Percentiles rank a stretch among this genome's conserved stretches.
phyloP scores from a whole-genome alignment of 2,888 invertebrate species.

The Noctua fimbriata region DNA sequence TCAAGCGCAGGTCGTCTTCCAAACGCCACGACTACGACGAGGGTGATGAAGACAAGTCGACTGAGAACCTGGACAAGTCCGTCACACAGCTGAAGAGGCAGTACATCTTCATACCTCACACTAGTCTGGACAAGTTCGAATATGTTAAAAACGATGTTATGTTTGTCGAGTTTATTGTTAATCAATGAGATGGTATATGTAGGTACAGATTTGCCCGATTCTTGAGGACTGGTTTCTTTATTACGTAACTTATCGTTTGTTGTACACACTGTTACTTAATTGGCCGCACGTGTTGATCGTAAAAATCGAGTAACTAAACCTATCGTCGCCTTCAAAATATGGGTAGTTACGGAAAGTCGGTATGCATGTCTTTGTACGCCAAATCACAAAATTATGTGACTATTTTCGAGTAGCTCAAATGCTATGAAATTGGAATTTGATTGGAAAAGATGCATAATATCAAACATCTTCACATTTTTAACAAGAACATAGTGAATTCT shows the following conservation, averaged over 20 bases:
- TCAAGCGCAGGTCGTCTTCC: constrained; percentile 84
- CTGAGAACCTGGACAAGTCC: constrained; percentile 80
- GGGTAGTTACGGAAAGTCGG: background rate
- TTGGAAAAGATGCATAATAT: no score
- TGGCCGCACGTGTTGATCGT: background rate
- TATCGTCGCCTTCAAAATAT: background rate
- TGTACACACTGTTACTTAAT: background rate
- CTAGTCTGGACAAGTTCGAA: constrained; percentile 90
- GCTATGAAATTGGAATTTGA: no score
- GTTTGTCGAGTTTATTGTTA: constrained; percentile 90
- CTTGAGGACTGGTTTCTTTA: background rate
- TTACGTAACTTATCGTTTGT: background rate
- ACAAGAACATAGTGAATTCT: background rate
- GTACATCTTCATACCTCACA: constrained; percentile 92
- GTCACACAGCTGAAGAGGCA: constrained; percentile 86
- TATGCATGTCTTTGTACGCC: no score
- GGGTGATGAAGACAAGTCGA: constrained; percentile 76
- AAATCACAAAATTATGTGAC: background rate
- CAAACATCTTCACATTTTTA: background rate
- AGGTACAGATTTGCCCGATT: background rate
- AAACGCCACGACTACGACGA: constrained; percentile 83
- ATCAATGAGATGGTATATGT: constrained; percentile 67
- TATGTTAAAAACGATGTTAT: constrained; percentile 91
- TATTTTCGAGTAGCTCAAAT: background rate
- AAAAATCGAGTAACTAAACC: background rate